phyloP scores from a whole-genome alignment of 2,888 invertebrate genomes.

The Eilema depressum region DNA sequence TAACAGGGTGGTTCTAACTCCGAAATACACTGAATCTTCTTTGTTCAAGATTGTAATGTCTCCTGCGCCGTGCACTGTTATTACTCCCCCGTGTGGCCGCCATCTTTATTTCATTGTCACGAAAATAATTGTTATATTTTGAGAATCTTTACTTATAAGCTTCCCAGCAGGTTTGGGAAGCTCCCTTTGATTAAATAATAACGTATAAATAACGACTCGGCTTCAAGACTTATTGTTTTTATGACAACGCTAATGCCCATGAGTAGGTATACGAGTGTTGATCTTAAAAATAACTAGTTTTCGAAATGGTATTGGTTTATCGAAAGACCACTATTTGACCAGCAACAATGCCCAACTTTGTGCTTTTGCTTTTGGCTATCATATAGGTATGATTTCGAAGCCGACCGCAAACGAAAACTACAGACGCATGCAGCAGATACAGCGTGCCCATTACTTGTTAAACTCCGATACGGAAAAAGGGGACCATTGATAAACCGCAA shows the following conservation, averaged over 20 bases:
- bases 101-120: background rate
- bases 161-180: background rate
- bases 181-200: conserved; percentile 1
- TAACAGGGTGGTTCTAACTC: background rate
- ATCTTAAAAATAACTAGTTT: background rate
- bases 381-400: no score
- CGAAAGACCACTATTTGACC: no score
- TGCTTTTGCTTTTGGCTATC: no score
- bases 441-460: no score
- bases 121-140: background rate
- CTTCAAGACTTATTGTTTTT: background rate
- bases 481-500: no score
- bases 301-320: no score
- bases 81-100: background rate
- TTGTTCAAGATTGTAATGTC: conserved; percentile 2
- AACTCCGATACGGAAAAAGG: no score
- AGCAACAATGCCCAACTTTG: no score
- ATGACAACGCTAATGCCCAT: background rate
- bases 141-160: background rate
- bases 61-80: conserved; percentile 3
- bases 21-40: background rate
- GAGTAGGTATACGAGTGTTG: background rate
- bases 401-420: no score
- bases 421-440: no score
- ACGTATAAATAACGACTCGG: background rate